Base-by-base conservation (phyloP, 2,888 invertebrate genomes). In the Drosophila melanosoma region DNA sequence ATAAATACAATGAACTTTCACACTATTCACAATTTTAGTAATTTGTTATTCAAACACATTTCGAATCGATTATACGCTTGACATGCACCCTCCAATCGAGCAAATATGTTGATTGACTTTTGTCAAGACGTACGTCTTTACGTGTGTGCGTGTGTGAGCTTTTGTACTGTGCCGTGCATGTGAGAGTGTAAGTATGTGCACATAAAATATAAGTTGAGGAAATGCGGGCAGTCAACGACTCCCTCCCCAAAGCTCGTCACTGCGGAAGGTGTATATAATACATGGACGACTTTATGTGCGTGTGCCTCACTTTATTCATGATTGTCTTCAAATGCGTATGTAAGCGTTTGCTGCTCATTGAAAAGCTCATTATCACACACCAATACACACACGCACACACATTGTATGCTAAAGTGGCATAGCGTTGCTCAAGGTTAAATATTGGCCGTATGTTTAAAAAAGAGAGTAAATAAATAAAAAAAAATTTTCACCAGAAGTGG, bases 11-110 rank as follows among this genome's bases (percentile, higher is more conserved):
- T 86, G 69, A 40, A 71, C 84, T 74, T 69, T 88, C 56, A 76
- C 76, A 87, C 49, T 68, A 68, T 84, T 84, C 82, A 79, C 86
- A 80, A 77, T 87, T 87, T 79, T 56, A 76, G 88, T 89, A 87
- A 89, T 86, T 89, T 87, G 88, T 89, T 89, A 87, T 87, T 81
- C 88, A 87, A 89, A 87, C 90, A 87, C 77, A 87, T 87, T 89
- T 72, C 83, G 77, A 83, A 87, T 89, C 87, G 87, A 87, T 87
- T 87, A 89, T 89, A 81, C 83, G 90, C 90, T 77, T 78, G 78
- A 81, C 83, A 83, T 79, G 79, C 81, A 80, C 80, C 78, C 85
- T 74, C 74, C 86, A 87, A 89, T 81, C 79, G 83, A 77, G 88
- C 81, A 87, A 87, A 87, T 86, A 87, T 88, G 90, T 86, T 87